Evolutionary conservation across 2,113 vertebrate genomes (phyloP).

Genomic region (Podocnemis expansa): DNA sequence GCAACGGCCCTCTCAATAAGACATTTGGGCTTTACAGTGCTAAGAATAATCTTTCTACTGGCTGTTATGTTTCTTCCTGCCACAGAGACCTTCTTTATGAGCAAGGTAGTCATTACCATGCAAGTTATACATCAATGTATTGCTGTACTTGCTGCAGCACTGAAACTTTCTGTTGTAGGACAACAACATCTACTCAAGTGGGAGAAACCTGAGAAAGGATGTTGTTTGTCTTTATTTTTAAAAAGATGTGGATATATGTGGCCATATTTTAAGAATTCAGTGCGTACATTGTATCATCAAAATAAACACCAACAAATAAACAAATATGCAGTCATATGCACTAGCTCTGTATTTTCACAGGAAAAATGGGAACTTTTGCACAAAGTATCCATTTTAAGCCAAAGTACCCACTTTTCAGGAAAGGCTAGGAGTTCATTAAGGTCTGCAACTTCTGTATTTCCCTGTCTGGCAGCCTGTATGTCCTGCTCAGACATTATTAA

Average conservation of each 20-base stretch:
- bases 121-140: background rate
- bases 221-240: rapidly evolving
- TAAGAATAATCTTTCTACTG: background rate
- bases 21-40: background rate
- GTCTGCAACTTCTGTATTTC: background rate
- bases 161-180: background rate
- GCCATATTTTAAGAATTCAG: background rate
- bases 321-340: background rate
- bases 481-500: background rate
- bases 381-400: background rate
- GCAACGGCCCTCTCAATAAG: background rate
- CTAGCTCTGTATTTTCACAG: background rate
- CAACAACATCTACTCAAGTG: background rate
- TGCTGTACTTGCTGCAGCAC: background rate
- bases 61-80: background rate
- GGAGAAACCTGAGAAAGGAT: background rate
- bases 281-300: background rate
- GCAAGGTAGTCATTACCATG: background rate
- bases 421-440: background rate
- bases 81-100: background rate
- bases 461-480: background rate
- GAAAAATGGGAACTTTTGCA: background rate
- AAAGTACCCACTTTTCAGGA: background rate
- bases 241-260: background rate
- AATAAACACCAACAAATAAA: background rate